Evolutionary conservation across 2,888 invertebrate species (phyloP), one percentile per base, ranked within the genome.

Genomic region (Cephalotes varians): DNA sequence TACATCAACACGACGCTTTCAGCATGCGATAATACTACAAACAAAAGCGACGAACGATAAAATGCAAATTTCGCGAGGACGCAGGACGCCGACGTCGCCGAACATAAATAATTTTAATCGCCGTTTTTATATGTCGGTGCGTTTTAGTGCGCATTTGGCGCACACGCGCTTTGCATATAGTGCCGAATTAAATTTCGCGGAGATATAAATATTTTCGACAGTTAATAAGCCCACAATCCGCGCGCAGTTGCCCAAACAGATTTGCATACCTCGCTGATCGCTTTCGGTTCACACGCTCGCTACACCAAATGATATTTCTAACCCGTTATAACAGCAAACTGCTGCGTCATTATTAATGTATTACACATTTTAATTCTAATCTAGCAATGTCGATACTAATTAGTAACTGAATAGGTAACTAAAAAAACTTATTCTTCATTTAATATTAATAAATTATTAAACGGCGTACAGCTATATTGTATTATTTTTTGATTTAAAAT

Each of bases 41-140:
- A 85, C 83, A 83, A 83, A 83, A 83, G 74, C 54, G 64, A 21
- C 31, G 60, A 54, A 15, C 73, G 73, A 80, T 85, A 83, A 69
- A 85, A 85, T 85, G 85, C 74, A 85, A 85, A 83, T 85, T 80
- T 80, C 47, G 79, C 51, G 58, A 60, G 18, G 25, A 56, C 31
- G 69, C 60, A 54, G 49, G 64, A 69, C 74, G 64, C 56, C 69
- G 58, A 51, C 83, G 69, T 28, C 49, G 47, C 40, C 37, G 21
- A 64, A 71, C 69, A 74, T 74, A 74, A 85, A 85, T 85, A 79
- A 85, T 80, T 83, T 85, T 83, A 80, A 83, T 74, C 58, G 51
- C n/a, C 37, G 79, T 83, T 80, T 85, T 83, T 47, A 67, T 69
- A 74, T 64, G 67, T 74, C 64, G 56, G 25, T 80, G 40, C 67